Evolutionary conservation across 1,140 invertebrate genomes (phyloP), one percentile per base, ranked within the genome.

Genomic region (Homalodisca vitripennis): DNA sequence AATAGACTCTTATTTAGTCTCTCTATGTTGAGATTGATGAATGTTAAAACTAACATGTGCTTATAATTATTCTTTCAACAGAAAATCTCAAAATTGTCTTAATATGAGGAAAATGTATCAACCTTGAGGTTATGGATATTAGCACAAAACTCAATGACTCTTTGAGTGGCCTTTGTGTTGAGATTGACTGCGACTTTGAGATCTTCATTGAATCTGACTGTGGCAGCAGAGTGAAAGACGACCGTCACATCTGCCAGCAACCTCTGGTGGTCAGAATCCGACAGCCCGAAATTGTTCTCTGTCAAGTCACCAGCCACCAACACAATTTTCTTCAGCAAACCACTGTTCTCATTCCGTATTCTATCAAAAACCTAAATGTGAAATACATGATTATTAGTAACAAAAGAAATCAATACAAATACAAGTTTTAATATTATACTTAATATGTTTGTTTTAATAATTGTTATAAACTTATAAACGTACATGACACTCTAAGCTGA

Each of bases 211-310:
- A 79, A 79, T 14, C 81, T 80, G 55, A 79, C 85, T 26, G 89
- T 90, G 2, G 88, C 89, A 2, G 89, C 88, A 3, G 86, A 87
- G 75, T 90, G 89, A 77, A 90, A 89, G 0, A 90, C 87, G 57
- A 90, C 79, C 30, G 89, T 86, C 20, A 93, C 87, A 69, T 89
- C 85, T 13, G 85, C 78, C 0, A 79, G 75, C 0, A 94, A 75
- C 2, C 80, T 68, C 1, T 71, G 12, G 29, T 71, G 71, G 70
- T 79, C 74, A 34, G 69, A 82, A 3, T 78, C 72, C 17, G 78
- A 70, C 3, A 79, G 29, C 0, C 75, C 89, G 2, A 90, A 75
- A 12, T 79, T 80, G 14, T 81, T 78, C 48, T 82, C 73, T 48
- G 83, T 79, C 26, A 91, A 82, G 77, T 91, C 88, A 20, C 88